Evolutionary conservation across 2,888 invertebrate genomes (phyloP).

Genomic region (Busseola fusca): DNA sequence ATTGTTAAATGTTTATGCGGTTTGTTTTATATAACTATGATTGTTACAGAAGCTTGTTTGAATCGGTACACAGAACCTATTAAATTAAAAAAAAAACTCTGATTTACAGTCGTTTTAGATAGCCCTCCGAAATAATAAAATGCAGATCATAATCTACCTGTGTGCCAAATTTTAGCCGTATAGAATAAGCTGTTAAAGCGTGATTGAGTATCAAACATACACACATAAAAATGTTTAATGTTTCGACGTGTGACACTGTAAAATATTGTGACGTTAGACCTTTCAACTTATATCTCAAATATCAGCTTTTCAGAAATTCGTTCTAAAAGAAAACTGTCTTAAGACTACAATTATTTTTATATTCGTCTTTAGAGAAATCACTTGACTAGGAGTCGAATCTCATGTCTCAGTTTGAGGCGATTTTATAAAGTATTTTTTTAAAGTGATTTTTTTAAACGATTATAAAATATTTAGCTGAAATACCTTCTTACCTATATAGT

Average conservation of each 20-base stretch:
- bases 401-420: not conserved
- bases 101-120: not conserved
- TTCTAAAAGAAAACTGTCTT: constrained; percentile 56
- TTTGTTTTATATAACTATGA: constrained; percentile 1
- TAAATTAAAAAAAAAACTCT: not conserved
- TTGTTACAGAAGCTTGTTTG: not conserved
- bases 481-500: constrained; percentile 53
- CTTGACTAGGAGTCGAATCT: constrained; percentile 25
- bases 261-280: not conserved
- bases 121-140: not conserved
- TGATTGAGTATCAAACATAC: not conserved
- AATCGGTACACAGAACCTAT: not conserved
- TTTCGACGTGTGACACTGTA: not conserved
- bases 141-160: too few relatives aligned
- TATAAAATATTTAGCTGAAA: constrained; percentile 43
- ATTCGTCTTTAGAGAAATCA: constrained; percentile 39
- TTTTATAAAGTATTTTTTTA: not conserved
- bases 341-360: constrained; percentile 51
- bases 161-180: constrained; percentile 15
- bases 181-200: not conserved
- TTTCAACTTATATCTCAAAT: constrained; percentile 1
- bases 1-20: constrained; percentile 8
- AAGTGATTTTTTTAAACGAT: constrained; percentile 37
- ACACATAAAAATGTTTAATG: not conserved
- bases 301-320: constrained; percentile 60